A percentile compares a stretch with the other conserved stretches of the same genome.
These are phyloP conservation scores for Pimpla rufipes DNA, from an alignment of 2,888 invertebrate species.

Conservation along the genomic window DNA sequence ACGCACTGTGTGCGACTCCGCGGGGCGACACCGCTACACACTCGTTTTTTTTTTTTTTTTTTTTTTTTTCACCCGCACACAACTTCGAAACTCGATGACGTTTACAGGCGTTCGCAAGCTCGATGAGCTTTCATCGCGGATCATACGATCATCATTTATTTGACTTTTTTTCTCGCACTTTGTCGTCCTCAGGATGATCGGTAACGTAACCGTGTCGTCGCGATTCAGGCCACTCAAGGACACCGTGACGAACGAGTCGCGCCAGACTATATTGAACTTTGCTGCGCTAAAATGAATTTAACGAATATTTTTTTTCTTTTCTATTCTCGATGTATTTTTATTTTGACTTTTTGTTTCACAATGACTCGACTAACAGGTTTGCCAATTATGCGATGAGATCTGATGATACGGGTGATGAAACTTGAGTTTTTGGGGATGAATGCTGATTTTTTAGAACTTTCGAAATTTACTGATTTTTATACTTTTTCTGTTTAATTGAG, in stretches of 20 bases:
- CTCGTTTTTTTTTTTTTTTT: conserved; percentile 39
- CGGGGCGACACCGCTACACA: conserved; percentile 29
- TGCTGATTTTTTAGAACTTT: background rate
- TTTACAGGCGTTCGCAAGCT: conserved; percentile 55
- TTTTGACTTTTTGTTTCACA: background rate
- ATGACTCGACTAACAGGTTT: background rate
- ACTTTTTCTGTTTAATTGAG: too few species aligned
- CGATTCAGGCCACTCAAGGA: conserved; percentile 74
- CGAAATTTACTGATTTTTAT: too few species aligned
- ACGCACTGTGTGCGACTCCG: conserved; percentile 12
- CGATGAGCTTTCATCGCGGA: conserved; percentile 49
- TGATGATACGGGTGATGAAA: background rate
- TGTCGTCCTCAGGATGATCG: conserved; percentile 32
- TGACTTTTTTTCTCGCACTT: conserved; percentile 10
- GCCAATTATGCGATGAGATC: background rate
- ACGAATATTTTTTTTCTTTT: background rate
- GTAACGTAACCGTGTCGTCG: conserved; percentile 46
- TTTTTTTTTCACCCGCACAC: background rate
- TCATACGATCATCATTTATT: conserved; percentile 22
- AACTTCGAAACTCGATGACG: conserved; percentile 47
- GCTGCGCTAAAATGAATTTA: conserved; percentile 38
- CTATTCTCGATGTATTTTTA: background rate
- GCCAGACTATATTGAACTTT: conserved; percentile 45
- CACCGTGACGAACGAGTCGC: conserved; percentile 74
- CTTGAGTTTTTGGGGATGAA: background rate